These are phyloP conservation scores for Andrena hattorfiana DNA, from an alignment of 2,888 invertebrate species.

Conservation along the genomic window DNA sequence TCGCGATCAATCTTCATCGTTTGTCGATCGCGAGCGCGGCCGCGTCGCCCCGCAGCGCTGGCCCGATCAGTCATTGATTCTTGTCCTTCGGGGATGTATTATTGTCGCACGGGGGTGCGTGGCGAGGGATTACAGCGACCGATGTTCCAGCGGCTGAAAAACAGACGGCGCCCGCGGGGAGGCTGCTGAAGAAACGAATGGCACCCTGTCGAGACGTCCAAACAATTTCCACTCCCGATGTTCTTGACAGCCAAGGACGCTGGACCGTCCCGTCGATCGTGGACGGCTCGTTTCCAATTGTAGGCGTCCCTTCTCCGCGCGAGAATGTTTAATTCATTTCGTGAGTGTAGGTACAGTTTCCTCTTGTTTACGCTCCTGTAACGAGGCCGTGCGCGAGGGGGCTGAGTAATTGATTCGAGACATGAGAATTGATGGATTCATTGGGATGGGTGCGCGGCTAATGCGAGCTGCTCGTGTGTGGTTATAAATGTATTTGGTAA, in stretches of 20 bases:
- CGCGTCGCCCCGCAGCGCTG: slow-evolving; percentile 18
- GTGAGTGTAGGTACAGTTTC: neutral
- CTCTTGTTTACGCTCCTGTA: neutral
- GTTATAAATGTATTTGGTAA: too few relatives aligned
- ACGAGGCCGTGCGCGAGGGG: neutral
- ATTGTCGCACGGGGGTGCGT: slow-evolving; percentile 26
- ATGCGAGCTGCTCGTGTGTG: neutral
- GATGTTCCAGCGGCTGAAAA: slow-evolving; percentile 40
- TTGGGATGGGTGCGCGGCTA: neutral
- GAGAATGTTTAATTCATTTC: slow-evolving; percentile 15
- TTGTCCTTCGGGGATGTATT: slow-evolving; percentile 51
- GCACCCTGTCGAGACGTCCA: slow-evolving; percentile 41
- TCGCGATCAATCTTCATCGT: slow-evolving; percentile 77
- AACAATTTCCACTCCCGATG: slow-evolving; percentile 43
- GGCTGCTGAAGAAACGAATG: slow-evolving; percentile 10
- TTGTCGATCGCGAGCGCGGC: slow-evolving; percentile 52
- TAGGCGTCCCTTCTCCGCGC: neutral
- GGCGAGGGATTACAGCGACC: slow-evolving; percentile 28
- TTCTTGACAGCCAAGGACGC: slow-evolving; percentile 8
- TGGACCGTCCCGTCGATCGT: neutral
- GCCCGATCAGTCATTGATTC: slow-evolving; percentile 68
- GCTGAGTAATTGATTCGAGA: neutral
- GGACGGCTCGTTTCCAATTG: neutral
- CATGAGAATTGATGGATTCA: neutral
- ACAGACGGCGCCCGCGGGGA: slow-evolving; percentile 22